Evolutionary conservation across 2,797 vertebrate genomes (phyloP).

Genomic region (Protonibea diacanthus): DNA sequence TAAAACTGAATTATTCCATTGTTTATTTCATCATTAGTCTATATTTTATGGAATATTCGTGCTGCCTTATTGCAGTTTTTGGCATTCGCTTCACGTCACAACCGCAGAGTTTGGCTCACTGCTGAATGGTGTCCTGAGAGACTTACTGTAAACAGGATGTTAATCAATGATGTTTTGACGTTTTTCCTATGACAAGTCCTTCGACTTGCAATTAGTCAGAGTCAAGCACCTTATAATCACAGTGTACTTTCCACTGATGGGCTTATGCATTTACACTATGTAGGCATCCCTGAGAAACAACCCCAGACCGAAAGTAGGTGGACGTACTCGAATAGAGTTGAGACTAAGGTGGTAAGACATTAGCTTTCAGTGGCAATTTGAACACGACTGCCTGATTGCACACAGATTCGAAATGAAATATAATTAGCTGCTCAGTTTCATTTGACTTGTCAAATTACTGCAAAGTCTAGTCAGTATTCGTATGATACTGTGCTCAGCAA

Average conservation of each 20-base stretch:
- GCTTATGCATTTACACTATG: neutral
- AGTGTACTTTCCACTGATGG: neutral
- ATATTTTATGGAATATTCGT: too few species aligned
- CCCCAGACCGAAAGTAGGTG: neutral
- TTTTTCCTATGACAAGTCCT: too few species aligned
- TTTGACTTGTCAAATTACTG: neutral
- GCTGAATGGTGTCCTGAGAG: neutral
- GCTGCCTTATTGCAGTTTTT: neutral
- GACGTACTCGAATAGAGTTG: neutral
- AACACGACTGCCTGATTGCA: neutral
- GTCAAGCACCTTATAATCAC: neutral
- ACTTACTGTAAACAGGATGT: neutral
- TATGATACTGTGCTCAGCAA: neutral
- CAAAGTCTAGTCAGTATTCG: neutral
- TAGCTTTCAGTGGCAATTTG: neutral
- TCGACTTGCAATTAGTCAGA: neutral
- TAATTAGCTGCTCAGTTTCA: neutral
- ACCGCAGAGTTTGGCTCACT: too few species aligned
- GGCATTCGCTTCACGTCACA: too few species aligned
- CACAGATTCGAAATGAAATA: neutral
- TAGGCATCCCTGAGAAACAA: neutral
- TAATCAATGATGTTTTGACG: neutral
- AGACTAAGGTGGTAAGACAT: neutral
- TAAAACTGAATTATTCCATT: too few species aligned
- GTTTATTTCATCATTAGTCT: too few species aligned